Evolutionary conservation across 1,140 invertebrate genomes (phyloP), one percentile per base, ranked within the genome.

Genomic region (Bombyx mandarina): DNA sequence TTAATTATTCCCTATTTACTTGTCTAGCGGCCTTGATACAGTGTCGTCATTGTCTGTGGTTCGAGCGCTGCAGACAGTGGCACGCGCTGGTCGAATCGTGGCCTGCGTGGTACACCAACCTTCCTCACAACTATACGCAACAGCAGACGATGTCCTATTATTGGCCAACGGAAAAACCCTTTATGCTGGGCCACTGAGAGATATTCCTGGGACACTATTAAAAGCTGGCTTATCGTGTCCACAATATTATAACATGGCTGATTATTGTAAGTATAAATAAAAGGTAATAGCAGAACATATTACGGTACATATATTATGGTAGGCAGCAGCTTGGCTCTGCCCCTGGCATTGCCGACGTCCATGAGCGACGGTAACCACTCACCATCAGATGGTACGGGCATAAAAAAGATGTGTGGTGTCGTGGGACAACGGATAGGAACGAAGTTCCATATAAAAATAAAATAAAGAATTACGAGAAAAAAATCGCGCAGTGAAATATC

Each of bases 51-150:
- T 90, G 89, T 94, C 92, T 67, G 90, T 93, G 35, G 89, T 95
- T 9, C 90, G 81, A 12, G 84, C 93, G 6, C 73, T 95, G 8
- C 91, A 92, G 60, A 86, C 88, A 7, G 88, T 97, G 49, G 93
- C 95, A 1, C 81, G 86, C 46, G 90, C 90, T 26, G 95, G 95
- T 0, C 89, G 94, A 45, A 95, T 94, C 0, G 92, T 98, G 42
- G 92, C 94, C 5, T 96, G 95, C 71, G 93, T 95, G 8, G 93
- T 98, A 62, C 96, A 98, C 86, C 96, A 98, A 71, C 96, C 96
- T 0, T 96, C 94, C 52, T 95, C 95, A 12, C 92, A 92, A 54
- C 89, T 97, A 26, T 95, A 97, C 81, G 91, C 89, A 2, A 79
- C 89, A n/a, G 92, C 93, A 52, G 92, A 93, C 67, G 90, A 93